Percentiles rank a stretch among this genome's conserved stretches.
Conservation (phyloP, 2,888 invertebrate species). For the Baronia brevicornis region DNA sequence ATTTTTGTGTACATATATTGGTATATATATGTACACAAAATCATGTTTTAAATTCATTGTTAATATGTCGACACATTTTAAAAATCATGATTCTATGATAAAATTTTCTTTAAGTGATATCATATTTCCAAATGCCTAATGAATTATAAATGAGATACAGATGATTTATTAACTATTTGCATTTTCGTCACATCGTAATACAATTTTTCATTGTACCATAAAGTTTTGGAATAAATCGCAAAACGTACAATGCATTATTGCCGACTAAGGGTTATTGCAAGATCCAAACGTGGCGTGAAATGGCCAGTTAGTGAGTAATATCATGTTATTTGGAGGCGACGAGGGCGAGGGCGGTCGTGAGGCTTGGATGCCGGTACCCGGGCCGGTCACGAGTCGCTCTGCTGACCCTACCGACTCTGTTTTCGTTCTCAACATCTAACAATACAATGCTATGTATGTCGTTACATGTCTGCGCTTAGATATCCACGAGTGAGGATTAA, state of each 20-base stretch:
- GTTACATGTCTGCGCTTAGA: slow-evolving; percentile 6
- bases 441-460: slow-evolving; percentile 17
- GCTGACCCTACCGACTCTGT: slow-evolving; percentile 54
- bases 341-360: slow-evolving; percentile 63
- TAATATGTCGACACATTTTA: no score
- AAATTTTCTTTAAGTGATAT: background rate
- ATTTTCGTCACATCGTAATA: no score
- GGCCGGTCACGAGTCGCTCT: slow-evolving; percentile 64
- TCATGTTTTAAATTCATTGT: no score
- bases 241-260: slow-evolving; percentile 27
- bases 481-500: no score
- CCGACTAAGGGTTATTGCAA: slow-evolving; percentile 35
- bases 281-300: slow-evolving; percentile 60
- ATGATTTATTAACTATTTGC: slow-evolving; percentile 7
- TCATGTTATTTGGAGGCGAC: slow-evolving; percentile 67
- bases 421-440: slow-evolving; percentile 31
- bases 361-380: slow-evolving; percentile 39
- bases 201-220: slow-evolving; percentile 8
- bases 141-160: slow-evolving; percentile 3
- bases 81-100: no score
- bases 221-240: slow-evolving; percentile 20
- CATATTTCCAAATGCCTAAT: slow-evolving; percentile 4
- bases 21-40: no score
- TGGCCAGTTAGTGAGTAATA: slow-evolving; percentile 72
- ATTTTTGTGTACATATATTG: no score